Percentiles rank a stretch among this genome's conserved stretches.
These are phyloP conservation scores for Cottus gobio DNA, from an alignment of 2,113 vertebrate species.

Conservation along the genomic window DNA sequence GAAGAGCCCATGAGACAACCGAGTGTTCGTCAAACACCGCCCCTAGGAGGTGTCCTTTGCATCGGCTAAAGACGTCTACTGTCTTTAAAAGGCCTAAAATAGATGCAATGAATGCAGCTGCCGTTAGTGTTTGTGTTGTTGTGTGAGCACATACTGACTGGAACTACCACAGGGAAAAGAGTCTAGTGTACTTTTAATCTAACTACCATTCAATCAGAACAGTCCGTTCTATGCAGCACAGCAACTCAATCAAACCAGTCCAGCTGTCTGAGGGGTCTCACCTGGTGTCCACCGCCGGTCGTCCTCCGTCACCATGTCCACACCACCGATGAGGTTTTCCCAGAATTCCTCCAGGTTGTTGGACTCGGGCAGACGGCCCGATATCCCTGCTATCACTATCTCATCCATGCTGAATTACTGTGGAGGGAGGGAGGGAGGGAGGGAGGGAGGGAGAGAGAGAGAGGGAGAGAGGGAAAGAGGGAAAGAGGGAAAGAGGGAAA, in stretches of 20 bases:
- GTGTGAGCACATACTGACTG: too few species aligned
- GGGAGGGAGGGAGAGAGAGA: background rate
- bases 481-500: background rate
- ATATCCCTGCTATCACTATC: conserved; percentile 94
- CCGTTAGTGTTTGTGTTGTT: too few species aligned
- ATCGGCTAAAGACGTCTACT: too few species aligned
- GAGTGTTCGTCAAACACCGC: too few species aligned
- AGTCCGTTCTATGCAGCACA: background rate
- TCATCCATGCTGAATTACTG: conserved; percentile 89
- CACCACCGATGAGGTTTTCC: conserved; percentile 92
- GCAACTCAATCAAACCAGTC: background rate
- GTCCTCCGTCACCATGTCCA: conserved; percentile 98
- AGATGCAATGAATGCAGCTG: too few species aligned
- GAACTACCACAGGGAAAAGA: too few species aligned
- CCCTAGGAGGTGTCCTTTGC: too few species aligned
- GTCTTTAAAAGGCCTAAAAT: too few species aligned
- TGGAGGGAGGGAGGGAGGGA: background rate
- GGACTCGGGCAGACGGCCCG: conserved; percentile 93
- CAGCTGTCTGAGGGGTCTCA: conserved; percentile 60
- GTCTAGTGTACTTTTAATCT: too few species aligned
- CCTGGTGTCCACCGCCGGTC: conserved; percentile 95
- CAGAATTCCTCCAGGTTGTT: conserved; percentile 96
- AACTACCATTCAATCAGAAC: too few species aligned
- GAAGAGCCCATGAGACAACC: too few species aligned
- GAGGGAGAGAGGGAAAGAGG: background rate